These are phyloP conservation scores for Silurus glanis DNA, from an alignment of 2,113 vertebrate species.

Conservation along the genomic window DNA sequence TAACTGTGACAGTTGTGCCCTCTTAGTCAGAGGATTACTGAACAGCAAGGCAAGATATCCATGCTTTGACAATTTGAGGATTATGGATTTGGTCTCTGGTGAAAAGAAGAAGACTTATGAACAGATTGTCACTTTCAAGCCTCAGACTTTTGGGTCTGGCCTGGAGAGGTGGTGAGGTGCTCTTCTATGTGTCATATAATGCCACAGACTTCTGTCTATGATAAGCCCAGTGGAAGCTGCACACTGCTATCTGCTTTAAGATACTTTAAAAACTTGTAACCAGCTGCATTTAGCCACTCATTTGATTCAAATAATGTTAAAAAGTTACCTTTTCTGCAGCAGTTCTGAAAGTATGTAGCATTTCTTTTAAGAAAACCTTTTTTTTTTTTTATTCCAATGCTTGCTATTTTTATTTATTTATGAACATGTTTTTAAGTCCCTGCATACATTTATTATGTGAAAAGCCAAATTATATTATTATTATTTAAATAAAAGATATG, in stretches of 20 bases:
- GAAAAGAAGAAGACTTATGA: not conserved
- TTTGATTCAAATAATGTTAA: not conserved
- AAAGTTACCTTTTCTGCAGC: not conserved
- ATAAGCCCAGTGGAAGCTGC: not conserved
- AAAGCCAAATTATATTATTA: not conserved
- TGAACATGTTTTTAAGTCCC: too few species aligned
- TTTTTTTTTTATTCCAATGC: too few species aligned
- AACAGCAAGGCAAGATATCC: not conserved
- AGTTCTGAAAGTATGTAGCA: too few species aligned
- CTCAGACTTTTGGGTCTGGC: not conserved
- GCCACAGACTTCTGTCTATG: not conserved
- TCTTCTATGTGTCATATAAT: not conserved
- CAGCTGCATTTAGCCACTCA: not conserved
- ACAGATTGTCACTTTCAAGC: not conserved
- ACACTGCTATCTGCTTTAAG: not conserved
- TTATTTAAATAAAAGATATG: not conserved
- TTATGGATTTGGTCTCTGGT: not conserved
- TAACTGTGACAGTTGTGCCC: not conserved
- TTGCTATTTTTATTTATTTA: too few species aligned
- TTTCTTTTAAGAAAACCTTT: too few species aligned
- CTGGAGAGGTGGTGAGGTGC: not conserved
- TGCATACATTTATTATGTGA: not conserved
- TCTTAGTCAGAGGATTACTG: not conserved
- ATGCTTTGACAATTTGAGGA: not conserved
- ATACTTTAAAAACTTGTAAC: not conserved